These are phyloP conservation scores for Aphrocallistes beatrix DNA, from an alignment of 37 sponge, comb jelly and placozoan genomes.

Conservation along the genomic window DNA sequence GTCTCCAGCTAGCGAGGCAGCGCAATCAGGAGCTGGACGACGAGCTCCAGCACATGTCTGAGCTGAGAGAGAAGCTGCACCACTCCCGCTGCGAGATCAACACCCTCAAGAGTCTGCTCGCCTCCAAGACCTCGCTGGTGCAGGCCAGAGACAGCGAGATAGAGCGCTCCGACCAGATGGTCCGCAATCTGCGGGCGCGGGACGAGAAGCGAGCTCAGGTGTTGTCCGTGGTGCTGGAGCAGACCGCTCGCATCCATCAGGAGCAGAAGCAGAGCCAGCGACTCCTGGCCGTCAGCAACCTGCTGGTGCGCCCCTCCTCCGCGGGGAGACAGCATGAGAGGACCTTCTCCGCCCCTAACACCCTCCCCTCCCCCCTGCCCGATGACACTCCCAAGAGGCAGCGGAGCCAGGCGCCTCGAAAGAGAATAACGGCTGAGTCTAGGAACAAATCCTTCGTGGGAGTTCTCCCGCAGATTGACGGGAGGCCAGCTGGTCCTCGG, in stretches of 20 bases:
- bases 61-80: slow-evolving; percentile 43
- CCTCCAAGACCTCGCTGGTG: slow-evolving; percentile 65
- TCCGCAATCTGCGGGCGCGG: slow-evolving; percentile 48
- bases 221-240: slow-evolving; percentile 71
- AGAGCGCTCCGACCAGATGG: slow-evolving; percentile 16
- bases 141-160: slow-evolving; percentile 55
- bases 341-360: neutral
- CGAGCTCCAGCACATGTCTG: slow-evolving; percentile 33
- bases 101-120: slow-evolving; percentile 58
- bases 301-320: neutral
- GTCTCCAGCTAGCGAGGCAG: slow-evolving; percentile 54
- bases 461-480: slow-evolving; percentile 15
- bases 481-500: neutral
- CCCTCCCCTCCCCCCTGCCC: neutral
- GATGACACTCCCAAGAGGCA: neutral
- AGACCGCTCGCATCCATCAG: slow-evolving; percentile 63
- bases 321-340: neutral
- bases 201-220: slow-evolving; percentile 59
- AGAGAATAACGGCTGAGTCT: neutral
- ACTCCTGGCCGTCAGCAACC: neutral
- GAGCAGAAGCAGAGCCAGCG: neutral
- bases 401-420: neutral
- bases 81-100: slow-evolving; percentile 46
- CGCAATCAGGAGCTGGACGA: slow-evolving; percentile 72
- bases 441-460: neutral